phyloP scores from a whole-genome alignment of 2,113 vertebrate genomes.

The Corydoras maculifer region DNA sequence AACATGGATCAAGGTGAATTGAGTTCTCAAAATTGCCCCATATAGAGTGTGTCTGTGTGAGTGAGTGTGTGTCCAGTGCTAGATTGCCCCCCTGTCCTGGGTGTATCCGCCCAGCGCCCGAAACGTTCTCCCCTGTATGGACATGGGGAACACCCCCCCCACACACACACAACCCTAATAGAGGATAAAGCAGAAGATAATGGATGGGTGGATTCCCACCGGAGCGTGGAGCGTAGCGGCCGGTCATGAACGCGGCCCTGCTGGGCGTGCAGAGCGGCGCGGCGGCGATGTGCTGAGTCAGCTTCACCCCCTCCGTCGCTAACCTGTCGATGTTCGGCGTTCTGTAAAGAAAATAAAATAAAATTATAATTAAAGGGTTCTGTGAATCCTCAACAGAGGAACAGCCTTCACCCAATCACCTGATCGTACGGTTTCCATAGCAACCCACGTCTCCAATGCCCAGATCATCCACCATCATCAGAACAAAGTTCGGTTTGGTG shows the following conservation, averaged over 20 bases:
- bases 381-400: neutral
- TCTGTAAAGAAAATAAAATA: constrained; percentile 37
- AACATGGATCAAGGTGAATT: too few species aligned
- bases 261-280: constrained; percentile 71
- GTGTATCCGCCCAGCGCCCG: too few species aligned
- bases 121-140: too few species aligned
- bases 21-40: too few species aligned
- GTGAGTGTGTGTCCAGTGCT: too few species aligned
- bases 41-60: too few species aligned
- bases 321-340: constrained; percentile 69
- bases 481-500: constrained; percentile 71
- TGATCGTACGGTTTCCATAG: constrained; percentile 78
- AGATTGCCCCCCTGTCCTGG: too few species aligned
- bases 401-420: constrained; percentile 50
- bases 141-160: too few species aligned
- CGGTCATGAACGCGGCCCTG: constrained; percentile 66
- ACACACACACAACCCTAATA: too few species aligned
- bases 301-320: constrained; percentile 63
- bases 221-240: constrained; percentile 65
- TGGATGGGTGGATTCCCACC: constrained; percentile 43
- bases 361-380: neutral
- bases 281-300: constrained; percentile 69
- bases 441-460: constrained; percentile 82
- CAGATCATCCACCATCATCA: constrained; percentile 78
- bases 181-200: too few species aligned